Evolutionary conservation across 2,888 invertebrate genomes (phyloP), one percentile per base, ranked within the genome.

Genomic region (Catocala sponsa): DNA sequence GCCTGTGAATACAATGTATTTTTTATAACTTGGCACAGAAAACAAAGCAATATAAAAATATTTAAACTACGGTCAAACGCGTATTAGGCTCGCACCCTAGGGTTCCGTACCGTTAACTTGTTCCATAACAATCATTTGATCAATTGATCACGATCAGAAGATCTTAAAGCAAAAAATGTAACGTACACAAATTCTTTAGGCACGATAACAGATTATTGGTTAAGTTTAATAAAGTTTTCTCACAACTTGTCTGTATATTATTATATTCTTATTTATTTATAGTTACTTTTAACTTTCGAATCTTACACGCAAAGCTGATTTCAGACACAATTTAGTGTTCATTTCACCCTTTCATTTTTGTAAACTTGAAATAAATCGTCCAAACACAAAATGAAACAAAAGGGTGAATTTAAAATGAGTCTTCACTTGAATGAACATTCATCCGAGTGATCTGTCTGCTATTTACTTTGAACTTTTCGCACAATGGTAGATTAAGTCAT

Each of bases 61-160:
- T 33, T 15, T 11, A 42, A 43, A 49, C 49, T n/a, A 13, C 43
- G 42, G 35, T 59, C 54, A 55, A 55, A 15, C 51, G 46, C 25
- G 33, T 15, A 51, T 58, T 55, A 15, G 51, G 35, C 10, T 58
- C 44, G 57, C 58, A 42, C 57, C 55, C 55, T 58, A 50, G 58
- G 50, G 51, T 55, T 55, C 49, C 50, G 15, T 51, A 51, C 55
- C 58, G 55, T 59, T 55, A 63, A 47, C 52, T 58, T 41, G 44
- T 46, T n/a, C 25, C 53, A 48, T 52, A 25, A 33, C 42, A 43
- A 59, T 43, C 33, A 54, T 54, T 59, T 44, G 48, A 49, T 35
- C 15, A 53, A 53, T 33, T 33, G 49, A 48, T 59, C 49, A 59
- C 46, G 59, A 49, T 66, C 60, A 63, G 49, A 54, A 62, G 57